phyloP scores from a whole-genome alignment of 64 coral and sea anemone species.

The Stichodactyla mertensii region DNA sequence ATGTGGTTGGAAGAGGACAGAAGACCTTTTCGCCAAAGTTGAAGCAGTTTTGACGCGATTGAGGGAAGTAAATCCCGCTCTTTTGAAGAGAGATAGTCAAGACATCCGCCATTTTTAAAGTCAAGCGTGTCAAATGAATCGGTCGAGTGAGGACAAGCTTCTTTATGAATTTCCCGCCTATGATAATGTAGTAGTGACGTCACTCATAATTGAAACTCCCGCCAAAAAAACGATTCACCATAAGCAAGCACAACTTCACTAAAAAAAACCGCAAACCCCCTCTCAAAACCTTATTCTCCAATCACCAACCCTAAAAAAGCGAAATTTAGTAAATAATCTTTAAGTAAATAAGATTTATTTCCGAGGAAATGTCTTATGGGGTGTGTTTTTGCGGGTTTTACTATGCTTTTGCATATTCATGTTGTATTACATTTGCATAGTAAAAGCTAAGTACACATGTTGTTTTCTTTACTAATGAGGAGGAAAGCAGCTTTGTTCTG shows the following conservation, averaged over 20 bases:
- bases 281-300: not conserved
- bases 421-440: not conserved
- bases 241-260: not conserved
- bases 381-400: not conserved
- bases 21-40: constrained; percentile 49
- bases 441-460: not conserved
- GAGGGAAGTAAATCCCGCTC: constrained; percentile 86
- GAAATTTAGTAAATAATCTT: not conserved
- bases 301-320: not conserved
- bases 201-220: constrained; percentile 26
- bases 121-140: constrained; percentile 20
- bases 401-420: not conserved
- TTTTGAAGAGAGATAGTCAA: constrained; percentile 84
- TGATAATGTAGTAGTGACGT: constrained; percentile 34
- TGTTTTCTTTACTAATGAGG: not conserved
- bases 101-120: constrained; percentile 98
- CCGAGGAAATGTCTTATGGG: not conserved
- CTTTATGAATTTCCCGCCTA: constrained; percentile 43
- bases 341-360: not conserved
- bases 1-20: constrained; percentile 54
- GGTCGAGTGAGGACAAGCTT: constrained; percentile 18
- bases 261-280: not conserved
- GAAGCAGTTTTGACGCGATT: constrained; percentile 64
- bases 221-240: constrained; percentile 6
- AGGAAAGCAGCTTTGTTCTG: not conserved